These are phyloP conservation scores for Eolophus roseicapilla DNA, from an alignment of 2,113 vertebrate species.

Conservation along the genomic window DNA sequence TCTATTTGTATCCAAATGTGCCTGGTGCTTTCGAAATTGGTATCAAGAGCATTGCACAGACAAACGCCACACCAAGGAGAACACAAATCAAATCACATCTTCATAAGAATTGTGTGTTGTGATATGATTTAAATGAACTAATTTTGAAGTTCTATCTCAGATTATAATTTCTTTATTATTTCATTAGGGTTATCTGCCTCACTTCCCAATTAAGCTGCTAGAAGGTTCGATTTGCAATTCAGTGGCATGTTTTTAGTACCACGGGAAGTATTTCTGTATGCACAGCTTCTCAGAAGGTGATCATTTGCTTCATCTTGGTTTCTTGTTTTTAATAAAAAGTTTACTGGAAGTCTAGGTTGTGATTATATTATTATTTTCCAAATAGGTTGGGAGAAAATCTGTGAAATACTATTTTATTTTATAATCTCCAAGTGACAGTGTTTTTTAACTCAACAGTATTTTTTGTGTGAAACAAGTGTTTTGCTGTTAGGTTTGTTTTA, in stretches of 20 bases:
- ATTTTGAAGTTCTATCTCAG: constrained; percentile 31
- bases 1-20: neutral
- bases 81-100: neutral
- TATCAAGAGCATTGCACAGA: neutral
- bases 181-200: constrained; percentile 9
- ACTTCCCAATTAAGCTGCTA: constrained; percentile 39
- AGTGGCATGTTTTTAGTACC: neutral
- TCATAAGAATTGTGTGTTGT: neutral
- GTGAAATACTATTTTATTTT: neutral
- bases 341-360: neutral
- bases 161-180: neutral
- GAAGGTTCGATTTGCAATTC: constrained; percentile 9
- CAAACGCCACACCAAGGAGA: neutral
- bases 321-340: neutral
- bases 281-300: neutral
- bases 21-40: neutral
- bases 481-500: neutral
- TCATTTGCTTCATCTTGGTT: constrained; percentile 18
- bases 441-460: neutral
- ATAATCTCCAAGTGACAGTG: neutral
- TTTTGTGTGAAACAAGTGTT: neutral
- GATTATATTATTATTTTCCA: neutral
- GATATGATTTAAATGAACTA: constrained; percentile 4
- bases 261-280: neutral
- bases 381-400: neutral